These are phyloP conservation scores for Mormyrus iriodes DNA, from an alignment of 2,113 vertebrate species.

Conservation along the genomic window DNA sequence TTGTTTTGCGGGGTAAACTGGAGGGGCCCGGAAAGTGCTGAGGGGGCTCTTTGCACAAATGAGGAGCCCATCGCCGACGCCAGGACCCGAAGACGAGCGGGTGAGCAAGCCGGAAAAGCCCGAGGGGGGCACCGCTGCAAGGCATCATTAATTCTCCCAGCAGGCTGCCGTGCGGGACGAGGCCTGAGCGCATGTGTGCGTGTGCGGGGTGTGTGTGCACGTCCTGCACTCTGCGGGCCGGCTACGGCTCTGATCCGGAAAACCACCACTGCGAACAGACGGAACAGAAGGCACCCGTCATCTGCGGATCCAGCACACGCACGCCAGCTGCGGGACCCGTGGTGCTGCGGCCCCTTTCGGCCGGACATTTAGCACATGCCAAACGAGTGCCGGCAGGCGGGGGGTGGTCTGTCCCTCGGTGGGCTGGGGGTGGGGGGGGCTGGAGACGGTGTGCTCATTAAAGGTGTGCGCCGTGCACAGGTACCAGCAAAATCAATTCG, in stretches of 20 bases:
- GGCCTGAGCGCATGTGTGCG: neutral
- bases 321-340: neutral
- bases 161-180: neutral
- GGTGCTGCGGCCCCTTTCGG: neutral
- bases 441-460: neutral
- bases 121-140: neutral
- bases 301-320: neutral
- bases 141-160: conserved; percentile 21
- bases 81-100: neutral
- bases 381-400: neutral
- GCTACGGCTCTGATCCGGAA: neutral
- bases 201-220: conserved; percentile 3
- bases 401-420: neutral
- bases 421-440: neutral
- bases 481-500: conserved; percentile 17
- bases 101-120: conserved; percentile 2
- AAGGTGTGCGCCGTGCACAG: conserved; percentile 15
- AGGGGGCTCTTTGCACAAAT: conserved; percentile 15
- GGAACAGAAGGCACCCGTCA: neutral
- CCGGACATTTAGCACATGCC: neutral
- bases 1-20: neutral
- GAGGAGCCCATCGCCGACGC: neutral
- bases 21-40: conserved; percentile 9
- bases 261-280: neutral
- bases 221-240: neutral